Conservation (phyloP, 2,113 vertebrate genomes). For the Agapornis roseicollis region DNA sequence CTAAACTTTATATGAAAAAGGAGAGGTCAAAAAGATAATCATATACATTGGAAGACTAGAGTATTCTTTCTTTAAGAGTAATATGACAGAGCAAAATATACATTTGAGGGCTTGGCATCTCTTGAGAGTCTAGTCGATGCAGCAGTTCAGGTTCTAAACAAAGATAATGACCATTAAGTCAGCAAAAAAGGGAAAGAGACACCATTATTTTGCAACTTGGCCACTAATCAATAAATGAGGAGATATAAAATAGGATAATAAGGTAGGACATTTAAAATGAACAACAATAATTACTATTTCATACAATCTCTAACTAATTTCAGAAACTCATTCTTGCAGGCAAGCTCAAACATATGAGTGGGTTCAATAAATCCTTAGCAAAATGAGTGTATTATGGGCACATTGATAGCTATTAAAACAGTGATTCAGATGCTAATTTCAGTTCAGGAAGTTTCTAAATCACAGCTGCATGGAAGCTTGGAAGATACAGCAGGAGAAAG, state of each 20-base stretch:
- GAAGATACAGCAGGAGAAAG: background rate
- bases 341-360: slow-evolving; percentile 1
- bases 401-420: slow-evolving; percentile 24
- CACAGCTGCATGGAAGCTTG: background rate
- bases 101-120: background rate
- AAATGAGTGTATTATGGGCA: slow-evolving; percentile 23
- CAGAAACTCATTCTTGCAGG: background rate
- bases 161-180: background rate
- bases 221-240: slow-evolving; percentile 20
- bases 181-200: background rate
- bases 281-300: slow-evolving; percentile 49
- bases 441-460: slow-evolving; percentile 31
- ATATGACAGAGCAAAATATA: background rate
- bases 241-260: slow-evolving; percentile 1
- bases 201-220: background rate
- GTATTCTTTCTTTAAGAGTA: background rate
- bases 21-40: background rate
- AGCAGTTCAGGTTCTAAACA: background rate
- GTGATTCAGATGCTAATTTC: slow-evolving; percentile 37
- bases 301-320: slow-evolving; percentile 37
- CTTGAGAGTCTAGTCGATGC: background rate
- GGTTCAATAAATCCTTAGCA: background rate
- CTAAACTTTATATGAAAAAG: background rate
- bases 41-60: background rate
- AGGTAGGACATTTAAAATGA: slow-evolving; percentile 18